phyloP scores from a whole-genome alignment of 2,797 vertebrate genomes.

The Sarcoramphus papa region DNA sequence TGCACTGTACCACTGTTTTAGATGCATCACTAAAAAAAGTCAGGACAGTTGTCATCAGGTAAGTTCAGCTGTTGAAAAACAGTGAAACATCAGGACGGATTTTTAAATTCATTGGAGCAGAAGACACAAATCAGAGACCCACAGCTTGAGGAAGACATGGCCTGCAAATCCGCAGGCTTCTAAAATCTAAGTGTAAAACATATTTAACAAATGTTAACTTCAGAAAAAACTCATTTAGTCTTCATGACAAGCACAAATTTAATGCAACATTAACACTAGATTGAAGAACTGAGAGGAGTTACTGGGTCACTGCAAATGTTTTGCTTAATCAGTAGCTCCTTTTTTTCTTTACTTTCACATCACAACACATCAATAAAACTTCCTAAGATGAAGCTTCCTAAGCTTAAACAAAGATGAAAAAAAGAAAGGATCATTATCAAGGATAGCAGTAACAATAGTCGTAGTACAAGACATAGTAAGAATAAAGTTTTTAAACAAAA shows the following conservation, averaged over 20 bases:
- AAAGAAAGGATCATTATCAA: not conserved
- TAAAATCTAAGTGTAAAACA: not conserved
- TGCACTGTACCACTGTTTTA: not conserved
- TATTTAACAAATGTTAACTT: not conserved
- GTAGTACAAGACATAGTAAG: not conserved
- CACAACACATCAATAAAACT: not conserved
- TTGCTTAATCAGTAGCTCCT: not conserved
- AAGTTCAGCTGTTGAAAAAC: not conserved
- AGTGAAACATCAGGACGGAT: not conserved
- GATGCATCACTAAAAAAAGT: not conserved
- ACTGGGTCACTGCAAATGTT: not conserved
- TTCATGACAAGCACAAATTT: not conserved
- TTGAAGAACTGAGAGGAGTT: not conserved
- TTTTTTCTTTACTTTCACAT: not conserved
- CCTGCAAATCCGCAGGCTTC: not conserved
- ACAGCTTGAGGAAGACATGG: not conserved
- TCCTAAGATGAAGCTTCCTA: not conserved
- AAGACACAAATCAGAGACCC: not conserved
- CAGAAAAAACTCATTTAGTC: not conserved
- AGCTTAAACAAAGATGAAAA: not conserved
- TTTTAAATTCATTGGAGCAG: not conserved
- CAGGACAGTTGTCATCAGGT: not conserved
- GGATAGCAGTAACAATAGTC: not conserved
- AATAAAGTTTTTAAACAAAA: not conserved
- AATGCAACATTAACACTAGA: not conserved